A percentile compares a stretch with the other conserved stretches of the same genome.
These are phyloP conservation scores for Alligator sinensis DNA, from an alignment of 2,113 vertebrate species.

Conservation along the genomic window DNA sequence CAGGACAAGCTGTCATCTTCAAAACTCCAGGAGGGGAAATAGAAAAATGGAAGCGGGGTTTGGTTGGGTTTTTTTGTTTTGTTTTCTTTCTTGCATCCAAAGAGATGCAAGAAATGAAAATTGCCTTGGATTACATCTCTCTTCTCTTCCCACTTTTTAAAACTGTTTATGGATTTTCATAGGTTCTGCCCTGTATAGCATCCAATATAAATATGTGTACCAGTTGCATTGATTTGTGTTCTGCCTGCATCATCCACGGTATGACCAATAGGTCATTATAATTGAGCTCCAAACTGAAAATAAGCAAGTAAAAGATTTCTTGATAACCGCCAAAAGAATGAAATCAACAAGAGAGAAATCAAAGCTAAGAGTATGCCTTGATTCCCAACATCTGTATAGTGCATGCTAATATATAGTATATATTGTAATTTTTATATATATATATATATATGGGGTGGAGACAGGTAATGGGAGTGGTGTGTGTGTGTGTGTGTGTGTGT, in stretches of 20 bases:
- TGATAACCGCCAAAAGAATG: constrained; percentile 6
- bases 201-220: constrained; percentile 10
- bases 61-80: too few relatives aligned
- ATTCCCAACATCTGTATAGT: neutral
- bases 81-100: neutral
- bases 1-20: neutral
- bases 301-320: constrained; percentile 52
- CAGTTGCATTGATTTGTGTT: constrained; percentile 36
- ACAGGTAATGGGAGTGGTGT: neutral
- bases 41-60: neutral
- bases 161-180: constrained; percentile 32
- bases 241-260: constrained; percentile 38
- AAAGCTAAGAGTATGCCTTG: neutral
- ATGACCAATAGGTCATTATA: constrained; percentile 51
- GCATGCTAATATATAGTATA: neutral
- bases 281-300: constrained; percentile 57
- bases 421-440: too few relatives aligned
- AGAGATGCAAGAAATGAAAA: neutral
- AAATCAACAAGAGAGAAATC: constrained; percentile 9
- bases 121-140: neutral
- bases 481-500: neutral
- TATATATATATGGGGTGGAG: too few relatives aligned
- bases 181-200: neutral
- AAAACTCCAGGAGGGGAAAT: too few relatives aligned
- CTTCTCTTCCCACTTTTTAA: neutral